phyloP scores from a whole-genome alignment of 2,113 vertebrate genomes.

The Nettapus auritus region DNA sequence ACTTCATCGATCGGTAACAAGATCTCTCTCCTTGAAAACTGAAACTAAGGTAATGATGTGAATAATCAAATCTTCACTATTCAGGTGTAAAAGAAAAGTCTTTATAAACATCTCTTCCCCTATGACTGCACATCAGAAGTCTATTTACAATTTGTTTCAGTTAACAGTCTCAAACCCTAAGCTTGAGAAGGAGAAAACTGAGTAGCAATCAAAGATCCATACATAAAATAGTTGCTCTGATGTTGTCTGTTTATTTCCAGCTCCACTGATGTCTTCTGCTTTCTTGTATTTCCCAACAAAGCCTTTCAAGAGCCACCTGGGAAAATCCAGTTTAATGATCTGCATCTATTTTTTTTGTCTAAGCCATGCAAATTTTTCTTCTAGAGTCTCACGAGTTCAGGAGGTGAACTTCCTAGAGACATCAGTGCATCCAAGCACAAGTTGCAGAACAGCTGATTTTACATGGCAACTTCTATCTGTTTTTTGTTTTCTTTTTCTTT shows the following conservation, averaged over 20 bases:
- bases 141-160: background rate
- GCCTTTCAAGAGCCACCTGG: background rate
- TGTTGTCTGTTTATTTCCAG: background rate
- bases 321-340: background rate
- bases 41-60: background rate
- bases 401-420: background rate
- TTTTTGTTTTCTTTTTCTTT: background rate
- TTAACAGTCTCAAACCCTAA: background rate
- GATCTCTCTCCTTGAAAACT: background rate
- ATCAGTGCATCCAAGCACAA: background rate
- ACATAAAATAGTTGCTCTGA: background rate
- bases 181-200: background rate
- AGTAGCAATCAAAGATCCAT: background rate
- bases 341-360: background rate
- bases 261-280: background rate
- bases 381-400: background rate
- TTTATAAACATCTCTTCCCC: background rate
- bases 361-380: background rate
- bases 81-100: background rate
- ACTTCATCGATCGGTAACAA: background rate
- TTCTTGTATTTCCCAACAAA: background rate
- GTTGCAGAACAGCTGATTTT: background rate
- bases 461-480: background rate
- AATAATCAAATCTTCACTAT: background rate
- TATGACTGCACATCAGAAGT: background rate